Conservation (phyloP, 2,888 invertebrate genomes). For the Xanthia togata region DNA sequence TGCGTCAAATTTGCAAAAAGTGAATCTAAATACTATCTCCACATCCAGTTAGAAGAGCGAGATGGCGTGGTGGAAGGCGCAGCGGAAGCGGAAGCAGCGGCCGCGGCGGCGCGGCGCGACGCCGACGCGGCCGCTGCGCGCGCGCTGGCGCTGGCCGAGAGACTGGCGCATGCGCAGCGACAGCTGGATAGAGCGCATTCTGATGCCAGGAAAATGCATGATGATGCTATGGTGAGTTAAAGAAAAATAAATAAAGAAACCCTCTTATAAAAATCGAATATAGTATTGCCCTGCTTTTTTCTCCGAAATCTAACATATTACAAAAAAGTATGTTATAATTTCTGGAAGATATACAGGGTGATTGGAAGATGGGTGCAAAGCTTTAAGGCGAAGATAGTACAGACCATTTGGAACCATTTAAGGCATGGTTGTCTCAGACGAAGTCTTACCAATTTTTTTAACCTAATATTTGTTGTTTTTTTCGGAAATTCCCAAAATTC, state of each 20-base stretch:
- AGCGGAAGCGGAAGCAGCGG: slow-evolving; percentile 79
- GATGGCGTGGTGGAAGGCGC: slow-evolving; percentile 82
- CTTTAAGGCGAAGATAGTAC: no score
- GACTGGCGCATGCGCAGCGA: slow-evolving; percentile 86
- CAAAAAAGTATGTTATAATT: not conserved
- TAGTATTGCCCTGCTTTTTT: not conserved
- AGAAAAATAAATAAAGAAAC: not conserved
- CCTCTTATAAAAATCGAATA: not conserved
- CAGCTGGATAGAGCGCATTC: slow-evolving; percentile 86
- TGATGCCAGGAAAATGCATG: slow-evolving; percentile 85
- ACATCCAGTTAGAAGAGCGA: slow-evolving; percentile 70
- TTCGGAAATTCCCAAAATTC: no score
- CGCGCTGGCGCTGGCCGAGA: slow-evolving; percentile 82
- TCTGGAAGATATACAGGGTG: not conserved
- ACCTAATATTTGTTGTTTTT: no score
- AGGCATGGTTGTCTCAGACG: no score
- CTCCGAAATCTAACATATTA: not conserved
- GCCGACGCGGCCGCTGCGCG: slow-evolving; percentile 83
- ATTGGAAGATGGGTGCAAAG: no score
- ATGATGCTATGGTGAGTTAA: slow-evolving; percentile 75
- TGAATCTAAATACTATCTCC: accelerated
- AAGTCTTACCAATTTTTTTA: no score
- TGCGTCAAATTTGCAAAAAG: no score
- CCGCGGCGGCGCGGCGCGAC: slow-evolving; percentile 83
- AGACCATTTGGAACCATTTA: no score